Evolutionary conservation across 2,888 invertebrate species (phyloP).

Genomic region (Monopis laevigella): DNA sequence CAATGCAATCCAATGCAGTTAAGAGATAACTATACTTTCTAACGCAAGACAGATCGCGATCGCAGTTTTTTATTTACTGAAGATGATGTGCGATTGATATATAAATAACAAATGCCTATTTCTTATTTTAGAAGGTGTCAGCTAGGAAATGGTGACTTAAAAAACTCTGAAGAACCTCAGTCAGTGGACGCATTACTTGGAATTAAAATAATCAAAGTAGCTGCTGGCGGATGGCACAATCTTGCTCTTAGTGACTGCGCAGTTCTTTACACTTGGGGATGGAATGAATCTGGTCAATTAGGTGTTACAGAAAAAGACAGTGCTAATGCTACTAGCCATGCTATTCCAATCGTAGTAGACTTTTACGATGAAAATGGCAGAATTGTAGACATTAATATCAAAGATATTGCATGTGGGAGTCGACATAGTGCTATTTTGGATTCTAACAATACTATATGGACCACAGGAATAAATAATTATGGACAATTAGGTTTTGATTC

Average conservation of each 20-base stretch:
- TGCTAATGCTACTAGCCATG: conserved; percentile 25
- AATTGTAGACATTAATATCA: conserved; percentile 53
- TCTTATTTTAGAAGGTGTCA: conserved; percentile 94
- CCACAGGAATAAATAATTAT: conserved; percentile 84
- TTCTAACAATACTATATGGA: conserved; percentile 75
- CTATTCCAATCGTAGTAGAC: conserved; percentile 44
- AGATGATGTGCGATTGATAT: too few species aligned
- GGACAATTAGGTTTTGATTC: conserved; percentile 73
- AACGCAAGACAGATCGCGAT: too few species aligned
- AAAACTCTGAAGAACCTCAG: conserved; percentile 69
- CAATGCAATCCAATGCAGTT: too few species aligned
- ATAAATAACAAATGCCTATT: too few species aligned
- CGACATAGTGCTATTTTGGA: conserved; percentile 77
- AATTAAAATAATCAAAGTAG: conserved; percentile 73
- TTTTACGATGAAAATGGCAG: conserved; percentile 43
- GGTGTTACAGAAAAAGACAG: conserved; percentile 64
- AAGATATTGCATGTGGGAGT: conserved; percentile 78
- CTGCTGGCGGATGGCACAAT: conserved; percentile 90
- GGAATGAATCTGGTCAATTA: conserved; percentile 88
- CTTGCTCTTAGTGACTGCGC: conserved; percentile 80
- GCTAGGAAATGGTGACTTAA: conserved; percentile 80
- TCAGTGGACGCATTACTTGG: conserved; percentile 80
- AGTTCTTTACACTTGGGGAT: conserved; percentile 91
- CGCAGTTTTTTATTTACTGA: too few species aligned
- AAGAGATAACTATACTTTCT: too few species aligned